phyloP scores from a whole-genome alignment of 2,113 vertebrate species.

The Mionectes macconnelli region DNA sequence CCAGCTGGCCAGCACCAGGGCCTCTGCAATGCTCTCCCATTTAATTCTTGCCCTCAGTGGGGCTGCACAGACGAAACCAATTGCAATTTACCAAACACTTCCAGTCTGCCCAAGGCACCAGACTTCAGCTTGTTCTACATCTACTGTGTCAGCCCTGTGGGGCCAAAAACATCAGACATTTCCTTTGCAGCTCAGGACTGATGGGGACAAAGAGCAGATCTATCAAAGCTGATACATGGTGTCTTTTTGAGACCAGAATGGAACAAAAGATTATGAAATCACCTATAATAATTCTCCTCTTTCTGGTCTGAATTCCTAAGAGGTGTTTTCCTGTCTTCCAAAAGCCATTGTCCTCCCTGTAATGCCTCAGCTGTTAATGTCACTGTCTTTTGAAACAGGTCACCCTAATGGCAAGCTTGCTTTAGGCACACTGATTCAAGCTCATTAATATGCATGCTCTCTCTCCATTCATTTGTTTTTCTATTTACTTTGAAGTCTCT shows the following conservation, averaged over 20 bases:
- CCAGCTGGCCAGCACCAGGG: background rate
- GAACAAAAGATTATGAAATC: background rate
- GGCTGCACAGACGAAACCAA: background rate
- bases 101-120: background rate
- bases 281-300: slow-evolving; percentile 31
- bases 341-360: background rate
- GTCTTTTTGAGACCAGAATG: background rate
- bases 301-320: slow-evolving; percentile 53
- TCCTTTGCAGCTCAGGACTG: background rate
- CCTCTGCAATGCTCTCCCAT: background rate
- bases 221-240: background rate
- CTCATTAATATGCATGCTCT: slow-evolving; percentile 52
- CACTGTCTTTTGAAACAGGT: slow-evolving; percentile 40
- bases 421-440: background rate
- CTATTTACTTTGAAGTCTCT: slow-evolving; percentile 59
- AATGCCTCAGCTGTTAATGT: slow-evolving; percentile 37
- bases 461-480: slow-evolving; percentile 28
- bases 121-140: background rate
- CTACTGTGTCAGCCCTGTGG: background rate
- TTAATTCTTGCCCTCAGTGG: background rate
- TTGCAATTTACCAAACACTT: background rate
- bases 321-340: background rate
- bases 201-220: background rate
- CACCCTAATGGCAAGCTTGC: slow-evolving; percentile 49
- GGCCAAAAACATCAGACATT: background rate